Evolutionary conservation across 2,113 vertebrate genomes (phyloP), one percentile per base, ranked within the genome.

Genomic region (Neoarius graeffei): DNA sequence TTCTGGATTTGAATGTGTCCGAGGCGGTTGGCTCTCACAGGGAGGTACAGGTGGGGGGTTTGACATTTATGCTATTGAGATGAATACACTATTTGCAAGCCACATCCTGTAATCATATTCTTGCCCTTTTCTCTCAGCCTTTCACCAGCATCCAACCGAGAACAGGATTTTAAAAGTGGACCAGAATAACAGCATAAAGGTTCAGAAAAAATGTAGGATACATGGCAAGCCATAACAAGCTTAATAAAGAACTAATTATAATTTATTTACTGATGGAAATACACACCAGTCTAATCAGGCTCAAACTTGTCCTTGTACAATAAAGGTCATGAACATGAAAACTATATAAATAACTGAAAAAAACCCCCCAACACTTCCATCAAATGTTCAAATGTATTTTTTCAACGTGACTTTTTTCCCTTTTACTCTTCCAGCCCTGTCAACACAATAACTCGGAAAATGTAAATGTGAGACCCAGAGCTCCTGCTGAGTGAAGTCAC

Each of bases 1-100:
- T 93, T 94, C 85, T 87, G 90, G 87, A 92, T 93, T 92, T 92
- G 87, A 94, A 93, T 93, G 91, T 91, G 93, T 91, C 91, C 92
- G 90, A 88, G 91, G 89, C 30, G 76, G 93, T 91, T 88, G 91
- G 64, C 80, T 92, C 89, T 93, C 90, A 3, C 52, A 35, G 50
- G 60, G 62, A 67, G 81, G 79, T 82, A 30, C 62, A 60, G 86
- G 77, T 81, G 73, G 81, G 85, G 82, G 81, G 59, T 86, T 77
- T 89, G 86, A 64, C 50, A 62, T 89, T 81, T 88, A 74, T 83
- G 83, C 84, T 69, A 74, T 81, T 54, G 60, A 90, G 57, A 57
- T 82, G 64, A 88, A 74, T 73, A 86, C 42, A 86, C 80, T 71
- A 83, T 64, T 76, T 54, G 67, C 62, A 62, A 88, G 86, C 54